phyloP scores from a whole-genome alignment of 2,888 invertebrate species.

The Aphidius colemani region DNA sequence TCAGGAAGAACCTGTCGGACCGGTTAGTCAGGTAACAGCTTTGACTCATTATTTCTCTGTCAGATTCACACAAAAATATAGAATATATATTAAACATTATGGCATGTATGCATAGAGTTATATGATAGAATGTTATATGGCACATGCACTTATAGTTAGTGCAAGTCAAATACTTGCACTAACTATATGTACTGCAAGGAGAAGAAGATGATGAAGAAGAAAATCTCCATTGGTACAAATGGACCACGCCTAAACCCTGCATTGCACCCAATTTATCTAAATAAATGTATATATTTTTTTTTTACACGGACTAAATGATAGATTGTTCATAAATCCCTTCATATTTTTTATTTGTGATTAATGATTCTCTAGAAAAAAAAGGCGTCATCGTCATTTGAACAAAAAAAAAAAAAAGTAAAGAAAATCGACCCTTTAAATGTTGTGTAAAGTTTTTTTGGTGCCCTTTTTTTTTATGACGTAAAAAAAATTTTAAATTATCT shows the following conservation, averaged over 20 bases:
- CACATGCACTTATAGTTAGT: not conserved
- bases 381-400: not conserved
- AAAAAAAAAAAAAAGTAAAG: not conserved
- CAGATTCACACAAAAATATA: constrained; percentile 13
- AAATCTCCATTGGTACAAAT: not conserved
- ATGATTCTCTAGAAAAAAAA: constrained; percentile 5
- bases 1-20: constrained; percentile 54
- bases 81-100: too few species aligned
- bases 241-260: constrained; percentile 20
- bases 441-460: not conserved
- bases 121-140: too few species aligned
- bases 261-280: not conserved
- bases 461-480: not conserved
- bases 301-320: not conserved
- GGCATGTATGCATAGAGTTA: too few species aligned
- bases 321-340: constrained; percentile 9
- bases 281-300: not conserved
- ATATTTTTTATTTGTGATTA: not conserved
- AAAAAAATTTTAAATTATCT: not conserved
- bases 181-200: too few species aligned
- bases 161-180: not conserved
- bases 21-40: constrained; percentile 49
- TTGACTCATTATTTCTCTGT: constrained; percentile 21
- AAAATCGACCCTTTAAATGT: not conserved
- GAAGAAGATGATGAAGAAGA: too few species aligned